Percentiles rank a stretch among this genome's conserved stretches.
Evolutionary conservation across 1,140 invertebrate species (phyloP).

Genomic region (Brachionus plicatilis): DNA sequence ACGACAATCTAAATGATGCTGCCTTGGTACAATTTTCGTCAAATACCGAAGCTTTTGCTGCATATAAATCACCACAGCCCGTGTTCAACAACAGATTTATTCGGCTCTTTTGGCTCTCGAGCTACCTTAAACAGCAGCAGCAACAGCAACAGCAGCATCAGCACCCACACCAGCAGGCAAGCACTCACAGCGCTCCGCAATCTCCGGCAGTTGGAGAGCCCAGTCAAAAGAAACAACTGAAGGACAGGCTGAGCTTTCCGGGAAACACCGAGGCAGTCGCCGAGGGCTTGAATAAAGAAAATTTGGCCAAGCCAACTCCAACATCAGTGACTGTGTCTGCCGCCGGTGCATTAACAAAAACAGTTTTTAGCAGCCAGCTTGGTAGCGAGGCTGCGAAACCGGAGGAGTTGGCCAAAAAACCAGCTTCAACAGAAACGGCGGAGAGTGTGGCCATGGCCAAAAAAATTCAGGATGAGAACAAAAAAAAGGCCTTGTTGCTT

Average conservation of each 20-base stretch:
- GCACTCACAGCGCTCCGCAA: neutral
- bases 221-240: neutral
- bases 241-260: neutral
- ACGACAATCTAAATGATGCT: slow-evolving; percentile 7
- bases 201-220: neutral
- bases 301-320: neutral
- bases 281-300: slow-evolving; percentile 13
- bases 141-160: neutral
- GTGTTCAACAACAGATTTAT: slow-evolving; percentile 37
- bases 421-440: neutral
- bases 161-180: neutral
- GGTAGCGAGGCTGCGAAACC: neutral
- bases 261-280: neutral
- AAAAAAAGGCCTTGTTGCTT: slow-evolving; percentile 15
- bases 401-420: neutral
- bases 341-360: neutral
- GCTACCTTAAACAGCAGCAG: slow-evolving; percentile 5
- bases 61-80: slow-evolving; percentile 29
- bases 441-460: slow-evolving; percentile 6
- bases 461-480: slow-evolving; percentile 32
- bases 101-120: slow-evolving; percentile 1
- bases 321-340: neutral
- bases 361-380: neutral
- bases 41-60: slow-evolving; percentile 24
- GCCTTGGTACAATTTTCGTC: slow-evolving; percentile 15